These are phyloP conservation scores for Mionectes olivaceus DNA, from an alignment of 2,797 vertebrate species.

Conservation along the genomic window DNA sequence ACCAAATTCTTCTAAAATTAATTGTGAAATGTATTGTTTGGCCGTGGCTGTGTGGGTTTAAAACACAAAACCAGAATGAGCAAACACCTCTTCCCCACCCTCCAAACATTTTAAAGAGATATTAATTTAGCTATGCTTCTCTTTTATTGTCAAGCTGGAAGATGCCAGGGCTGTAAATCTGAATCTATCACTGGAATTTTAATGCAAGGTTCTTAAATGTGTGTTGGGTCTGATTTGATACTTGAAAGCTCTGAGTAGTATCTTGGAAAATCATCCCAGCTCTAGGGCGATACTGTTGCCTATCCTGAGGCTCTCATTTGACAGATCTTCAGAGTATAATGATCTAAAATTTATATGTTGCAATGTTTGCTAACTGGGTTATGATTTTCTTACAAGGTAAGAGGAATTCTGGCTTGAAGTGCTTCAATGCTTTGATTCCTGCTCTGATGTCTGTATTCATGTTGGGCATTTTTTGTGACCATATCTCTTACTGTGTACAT, in stretches of 20 bases:
- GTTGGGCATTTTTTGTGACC: background rate
- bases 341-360: background rate
- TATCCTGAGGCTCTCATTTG: background rate
- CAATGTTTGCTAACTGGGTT: background rate
- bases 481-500: fast-evolving
- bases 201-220: background rate
- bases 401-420: background rate
- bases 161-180: background rate
- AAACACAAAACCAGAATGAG: background rate
- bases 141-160: background rate
- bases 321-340: background rate
- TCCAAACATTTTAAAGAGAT: background rate
- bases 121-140: fast-evolving
- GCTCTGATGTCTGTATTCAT: background rate
- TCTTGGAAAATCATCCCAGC: background rate
- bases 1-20: background rate
- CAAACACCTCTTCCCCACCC: fast-evolving
- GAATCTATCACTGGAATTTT: background rate
- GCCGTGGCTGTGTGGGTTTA: background rate
- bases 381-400: background rate
- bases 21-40: background rate
- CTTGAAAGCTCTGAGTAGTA: background rate
- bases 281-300: background rate
- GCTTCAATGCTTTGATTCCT: background rate
- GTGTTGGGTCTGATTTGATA: background rate